Evolutionary conservation across 2,797 vertebrate species (phyloP).

Genomic region (Peromyscus eremicus): DNA sequence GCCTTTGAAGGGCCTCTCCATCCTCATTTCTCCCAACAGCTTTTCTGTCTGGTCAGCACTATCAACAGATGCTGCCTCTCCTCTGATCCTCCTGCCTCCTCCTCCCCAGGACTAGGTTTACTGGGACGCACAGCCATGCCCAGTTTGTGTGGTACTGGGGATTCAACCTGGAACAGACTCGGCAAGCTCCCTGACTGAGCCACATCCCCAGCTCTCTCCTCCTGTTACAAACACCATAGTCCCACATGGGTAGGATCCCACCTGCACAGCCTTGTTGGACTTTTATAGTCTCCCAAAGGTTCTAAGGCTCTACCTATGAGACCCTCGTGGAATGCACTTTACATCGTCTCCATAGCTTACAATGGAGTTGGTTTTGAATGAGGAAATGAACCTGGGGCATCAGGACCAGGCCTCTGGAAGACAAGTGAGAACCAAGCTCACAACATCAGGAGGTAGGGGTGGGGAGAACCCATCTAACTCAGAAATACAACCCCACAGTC

Average conservation of each 20-base stretch:
- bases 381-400: neutral
- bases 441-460: neutral
- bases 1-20: neutral
- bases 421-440: neutral
- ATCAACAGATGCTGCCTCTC: neutral
- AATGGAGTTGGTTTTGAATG: neutral
- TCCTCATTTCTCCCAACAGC: neutral
- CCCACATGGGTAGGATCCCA: neutral
- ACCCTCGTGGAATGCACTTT: neutral
- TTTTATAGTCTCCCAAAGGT: neutral
- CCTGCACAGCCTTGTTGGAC: neutral
- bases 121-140: fast-evolving
- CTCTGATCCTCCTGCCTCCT: neutral
- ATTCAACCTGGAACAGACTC: neutral
- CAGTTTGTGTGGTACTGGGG: neutral
- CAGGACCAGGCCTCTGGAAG: neutral
- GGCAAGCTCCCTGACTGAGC: neutral
- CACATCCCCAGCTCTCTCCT: neutral
- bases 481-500: constrained; percentile 23
- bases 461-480: neutral
- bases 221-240: neutral
- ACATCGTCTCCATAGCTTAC: neutral
- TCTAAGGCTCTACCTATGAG: neutral
- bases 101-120: neutral
- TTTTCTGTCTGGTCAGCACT: neutral